A percentile compares a stretch with the other conserved stretches of the same genome.
Conservation (phyloP, 2,797 vertebrate species). For the Lacerta bilineata region DNA sequence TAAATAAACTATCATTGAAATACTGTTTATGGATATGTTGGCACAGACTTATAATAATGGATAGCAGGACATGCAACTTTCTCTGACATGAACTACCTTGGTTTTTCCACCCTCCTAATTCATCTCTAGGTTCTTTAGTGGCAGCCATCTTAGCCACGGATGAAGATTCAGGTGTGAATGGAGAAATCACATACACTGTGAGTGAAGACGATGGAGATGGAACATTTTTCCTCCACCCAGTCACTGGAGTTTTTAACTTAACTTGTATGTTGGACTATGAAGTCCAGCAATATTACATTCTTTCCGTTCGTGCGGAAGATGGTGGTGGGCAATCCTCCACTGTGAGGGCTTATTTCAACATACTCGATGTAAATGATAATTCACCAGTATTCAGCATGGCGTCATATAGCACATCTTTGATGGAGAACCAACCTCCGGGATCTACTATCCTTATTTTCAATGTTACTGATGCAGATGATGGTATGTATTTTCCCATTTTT, state of each 20-base stretch:
- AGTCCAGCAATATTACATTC: conserved; percentile 90
- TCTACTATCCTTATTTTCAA: conserved; percentile 86
- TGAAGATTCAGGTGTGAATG: conserved; percentile 91
- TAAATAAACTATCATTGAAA: neutral
- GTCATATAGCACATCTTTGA: conserved; percentile 88
- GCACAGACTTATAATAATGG: neutral
- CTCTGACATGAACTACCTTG: neutral
- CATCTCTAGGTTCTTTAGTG: conserved; percentile 90
- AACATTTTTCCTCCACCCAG: conserved; percentile 92
- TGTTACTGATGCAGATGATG: conserved; percentile 90
- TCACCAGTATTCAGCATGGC: conserved; percentile 85
- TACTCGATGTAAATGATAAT: conserved; percentile 95
- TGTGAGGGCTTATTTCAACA: conserved; percentile 94
- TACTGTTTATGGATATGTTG: neutral
- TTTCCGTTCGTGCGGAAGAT: conserved; percentile 88
- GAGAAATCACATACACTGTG: conserved; percentile 93
- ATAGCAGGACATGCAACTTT: neutral
- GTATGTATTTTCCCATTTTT: conserved; percentile 76
- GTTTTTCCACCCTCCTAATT: neutral
- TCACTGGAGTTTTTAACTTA: conserved; percentile 96
- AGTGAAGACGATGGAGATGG: conserved; percentile 92
- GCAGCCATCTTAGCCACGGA: conserved; percentile 95
- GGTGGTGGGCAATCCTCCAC: conserved; percentile 89
- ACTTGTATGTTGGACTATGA: conserved; percentile 91
- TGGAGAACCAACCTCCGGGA: conserved; percentile 88